phyloP scores from a whole-genome alignment of 2,113 vertebrate species.

The Bos indicus region DNA sequence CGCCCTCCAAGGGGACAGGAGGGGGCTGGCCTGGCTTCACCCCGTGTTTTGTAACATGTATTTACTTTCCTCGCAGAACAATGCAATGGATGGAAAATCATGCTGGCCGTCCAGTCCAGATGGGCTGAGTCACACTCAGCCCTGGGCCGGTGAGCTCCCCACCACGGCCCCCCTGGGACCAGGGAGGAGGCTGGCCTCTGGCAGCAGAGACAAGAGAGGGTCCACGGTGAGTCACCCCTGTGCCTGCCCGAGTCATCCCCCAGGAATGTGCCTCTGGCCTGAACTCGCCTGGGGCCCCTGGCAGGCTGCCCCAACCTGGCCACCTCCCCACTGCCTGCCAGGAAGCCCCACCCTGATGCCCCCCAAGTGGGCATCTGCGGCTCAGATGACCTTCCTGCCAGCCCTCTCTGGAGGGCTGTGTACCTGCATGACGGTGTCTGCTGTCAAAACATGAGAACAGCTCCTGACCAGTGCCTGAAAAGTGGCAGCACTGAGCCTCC shows the following conservation, averaged over 20 bases:
- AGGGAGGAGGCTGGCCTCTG: neutral
- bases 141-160: neutral
- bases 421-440: neutral
- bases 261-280: neutral
- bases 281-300: neutral
- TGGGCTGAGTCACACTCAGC: slow-evolving; percentile 58
- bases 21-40: neutral
- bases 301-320: neutral
- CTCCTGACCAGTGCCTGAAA: neutral
- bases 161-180: neutral
- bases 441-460: neutral
- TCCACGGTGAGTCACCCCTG: slow-evolving; percentile 45
- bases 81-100: slow-evolving; percentile 55
- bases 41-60: slow-evolving; percentile 48
- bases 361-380: neutral
- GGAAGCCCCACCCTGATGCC: neutral
- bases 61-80: slow-evolving; percentile 62
- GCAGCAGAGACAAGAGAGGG: slow-evolving; percentile 13
- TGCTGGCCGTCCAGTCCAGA: neutral
- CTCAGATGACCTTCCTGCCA: neutral
- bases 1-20: neutral
- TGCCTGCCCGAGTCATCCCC: slow-evolving; percentile 49
- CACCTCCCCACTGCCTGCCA: neutral
- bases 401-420: neutral
- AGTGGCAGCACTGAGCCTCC: neutral